Base-by-base conservation (phyloP, 2,113 vertebrate species). In the Eudyptes chrysolophus region DNA sequence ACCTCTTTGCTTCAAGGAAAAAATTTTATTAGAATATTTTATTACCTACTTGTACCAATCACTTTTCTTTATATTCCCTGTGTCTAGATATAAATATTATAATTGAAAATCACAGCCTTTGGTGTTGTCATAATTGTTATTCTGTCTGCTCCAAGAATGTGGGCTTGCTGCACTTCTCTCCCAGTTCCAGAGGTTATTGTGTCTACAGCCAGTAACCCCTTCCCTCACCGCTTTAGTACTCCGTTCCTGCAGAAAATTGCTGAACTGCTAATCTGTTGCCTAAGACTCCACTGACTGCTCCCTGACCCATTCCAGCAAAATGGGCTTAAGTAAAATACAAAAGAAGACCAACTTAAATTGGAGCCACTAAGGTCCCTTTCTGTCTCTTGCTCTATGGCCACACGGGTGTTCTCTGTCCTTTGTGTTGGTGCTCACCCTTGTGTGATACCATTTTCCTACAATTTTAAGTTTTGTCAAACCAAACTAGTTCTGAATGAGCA, bases 1-100 rank as follows among this genome's bases (percentile, higher is more conserved):
- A 60, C 4, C 0, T 86, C 18, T 74, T 95, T 49, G 18, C 60
- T 96, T 78, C 60, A 78, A 92, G 57, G 26, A 94, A 68, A 8
- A 84, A 22, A 48, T 89, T 89, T 82, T 78, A 61, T 64, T 66
- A 68, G 55, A 92, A 84, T 58, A 66, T 22, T 80, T 93, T 93
- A 16, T 82, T 49, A 55, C n/a, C 16, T 58, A 11, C 36, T 70
- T 70, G 8, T 62, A 40, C 22, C 26, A 65, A 64, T 74, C 25
- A 42, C 11, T 90, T 60, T 20, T 72, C 34, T 71, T 36, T 78
- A 10, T 30, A 70, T 60, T 60, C 4, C 25, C 26, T 11, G 15
- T 75, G 32, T 49, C 58, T 77, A 60, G 20, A n/a, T 54, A 69
- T 52, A 65, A 80, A 62, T 40, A 92, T 36, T 78, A 62, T 36